Percentiles rank a stretch among this genome's conserved stretches.
These are phyloP conservation scores for Vombatus ursinus DNA, from an alignment of 2,113 vertebrate genomes.

Conservation along the genomic window DNA sequence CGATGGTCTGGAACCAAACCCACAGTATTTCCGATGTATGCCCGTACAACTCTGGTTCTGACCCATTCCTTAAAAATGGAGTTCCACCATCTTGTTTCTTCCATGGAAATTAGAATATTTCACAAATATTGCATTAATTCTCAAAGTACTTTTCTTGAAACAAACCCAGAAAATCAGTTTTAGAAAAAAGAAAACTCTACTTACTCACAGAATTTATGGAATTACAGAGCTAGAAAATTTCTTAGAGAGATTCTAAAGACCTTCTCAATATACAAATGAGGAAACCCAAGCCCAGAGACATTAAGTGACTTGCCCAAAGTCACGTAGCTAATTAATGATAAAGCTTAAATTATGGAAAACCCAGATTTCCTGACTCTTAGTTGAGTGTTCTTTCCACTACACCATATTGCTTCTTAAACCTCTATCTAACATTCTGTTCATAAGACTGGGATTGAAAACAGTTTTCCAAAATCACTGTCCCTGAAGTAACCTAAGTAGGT, in stretches of 20 bases:
- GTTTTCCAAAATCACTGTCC: slow-evolving; percentile 29
- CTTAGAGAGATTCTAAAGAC: background rate
- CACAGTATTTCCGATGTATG: background rate
- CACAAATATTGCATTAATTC: background rate
- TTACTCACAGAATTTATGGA: background rate
- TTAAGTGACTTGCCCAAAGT: background rate
- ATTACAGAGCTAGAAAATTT: background rate
- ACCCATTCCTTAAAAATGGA: background rate
- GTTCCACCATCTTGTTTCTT: background rate
- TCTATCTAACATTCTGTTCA: background rate
- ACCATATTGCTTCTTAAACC: background rate
- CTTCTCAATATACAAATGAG: background rate
- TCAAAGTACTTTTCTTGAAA: background rate
- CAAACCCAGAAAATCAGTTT: background rate
- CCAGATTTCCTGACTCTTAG: background rate
- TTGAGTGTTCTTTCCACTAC: background rate
- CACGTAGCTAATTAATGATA: background rate
- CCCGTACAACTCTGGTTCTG: background rate
- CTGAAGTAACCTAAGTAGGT: background rate
- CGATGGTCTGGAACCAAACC: too few species aligned
- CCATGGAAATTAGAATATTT: too few species aligned
- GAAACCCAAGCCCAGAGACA: background rate
- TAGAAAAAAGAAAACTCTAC: background rate
- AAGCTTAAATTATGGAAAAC: background rate
- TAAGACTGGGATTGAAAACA: slow-evolving; percentile 6